Evolutionary conservation across 2,113 vertebrate species (phyloP), one percentile per base, ranked within the genome.

Genomic region (Ictalurus punctatus): DNA sequence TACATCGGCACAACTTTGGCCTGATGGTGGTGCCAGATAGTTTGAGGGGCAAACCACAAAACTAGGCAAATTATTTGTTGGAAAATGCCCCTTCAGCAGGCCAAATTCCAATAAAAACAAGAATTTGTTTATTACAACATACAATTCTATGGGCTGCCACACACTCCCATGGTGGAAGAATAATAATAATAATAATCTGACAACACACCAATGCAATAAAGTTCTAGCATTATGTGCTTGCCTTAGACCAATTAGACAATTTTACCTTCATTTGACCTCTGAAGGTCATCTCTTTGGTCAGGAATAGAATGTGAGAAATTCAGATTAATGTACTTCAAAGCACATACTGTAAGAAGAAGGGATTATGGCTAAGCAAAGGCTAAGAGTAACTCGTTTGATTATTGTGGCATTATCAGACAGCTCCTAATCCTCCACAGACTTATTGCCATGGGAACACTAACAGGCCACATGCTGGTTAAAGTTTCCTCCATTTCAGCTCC

Each of bases 301-400:
- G 56, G n/a, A 59, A 59, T 40, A 89, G 25, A 90, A 71, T 63
- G 34, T 40, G 58, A 85, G 37, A 65, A 61, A 52, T 86, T 86
- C 80, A 89, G 90, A 92, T 92, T 92, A 93, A 90, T 80, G 52
- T 54, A 95, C 93, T 94, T 95, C 93, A 96, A 95, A 96, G 95
- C 88, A 93, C 93, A 91, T 92, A 94, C 92, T 92, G 92, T 92
- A 93, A 94, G 90, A 86, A 87, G 86, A 79, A 7, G 63, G 92
- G 91, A 95, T 94, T 94, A 88, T 54, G 85, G 76, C 88, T 90
- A 89, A 79, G 48, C 13, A 80, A 88, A 79, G 88, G 78, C 63
- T 87, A 79, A 88, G 73, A 80, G 85, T 52, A 85, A 85, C 78
- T 92, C 54, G 84, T 10, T 34, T 90, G 87, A 90, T 90, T 86